Percentiles rank a stretch among this genome's conserved stretches.
These are phyloP conservation scores for Palythoa heliodiscus DNA, from an alignment of 92 coral and sea anemone genomes.

Conservation along the genomic window DNA sequence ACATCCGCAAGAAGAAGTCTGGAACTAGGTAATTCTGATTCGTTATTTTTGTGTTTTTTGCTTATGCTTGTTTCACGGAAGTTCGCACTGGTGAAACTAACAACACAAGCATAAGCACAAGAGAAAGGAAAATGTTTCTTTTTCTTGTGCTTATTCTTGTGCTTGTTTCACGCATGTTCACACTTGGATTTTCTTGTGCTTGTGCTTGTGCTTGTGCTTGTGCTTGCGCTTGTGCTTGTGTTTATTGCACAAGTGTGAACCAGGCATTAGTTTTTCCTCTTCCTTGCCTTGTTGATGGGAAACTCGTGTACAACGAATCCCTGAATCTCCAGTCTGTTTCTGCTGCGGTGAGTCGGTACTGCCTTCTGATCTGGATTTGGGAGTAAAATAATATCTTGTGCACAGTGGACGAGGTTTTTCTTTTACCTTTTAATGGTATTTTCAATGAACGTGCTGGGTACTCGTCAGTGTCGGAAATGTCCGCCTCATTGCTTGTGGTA, in stretches of 20 bases:
- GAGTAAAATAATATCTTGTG: slow-evolving; percentile 50
- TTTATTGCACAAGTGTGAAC: too few relatives aligned
- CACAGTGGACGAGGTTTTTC: slow-evolving; percentile 39
- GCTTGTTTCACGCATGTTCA: too few relatives aligned
- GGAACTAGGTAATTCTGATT: slow-evolving; percentile 3
- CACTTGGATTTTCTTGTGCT: too few relatives aligned
- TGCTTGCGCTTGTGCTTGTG: too few relatives aligned
- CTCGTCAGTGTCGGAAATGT: slow-evolving; percentile 38
- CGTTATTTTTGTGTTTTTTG: not conserved
- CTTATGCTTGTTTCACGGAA: not conserved
- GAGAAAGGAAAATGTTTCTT: not conserved
- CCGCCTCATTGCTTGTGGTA: slow-evolving; percentile 38
- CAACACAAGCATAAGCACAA: not conserved
- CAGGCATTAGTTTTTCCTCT: slow-evolving; percentile 46
- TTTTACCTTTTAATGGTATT: slow-evolving; percentile 49
- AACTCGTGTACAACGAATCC: slow-evolving; percentile 54
- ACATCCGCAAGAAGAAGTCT: slow-evolving; percentile 10
- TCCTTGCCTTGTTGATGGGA: slow-evolving; percentile 48
- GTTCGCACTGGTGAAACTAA: not conserved
- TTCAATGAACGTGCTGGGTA: slow-evolving; percentile 19
- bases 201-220: too few relatives aligned
- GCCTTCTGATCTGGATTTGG: slow-evolving; percentile 45
- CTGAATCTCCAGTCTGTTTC: slow-evolving; percentile 42
- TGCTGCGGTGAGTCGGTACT: slow-evolving; percentile 53
- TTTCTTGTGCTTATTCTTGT: too few relatives aligned